Evolutionary conservation across 2,888 invertebrate species (phyloP), one percentile per base, ranked within the genome.

Genomic region (Tethea ocularis): DNA sequence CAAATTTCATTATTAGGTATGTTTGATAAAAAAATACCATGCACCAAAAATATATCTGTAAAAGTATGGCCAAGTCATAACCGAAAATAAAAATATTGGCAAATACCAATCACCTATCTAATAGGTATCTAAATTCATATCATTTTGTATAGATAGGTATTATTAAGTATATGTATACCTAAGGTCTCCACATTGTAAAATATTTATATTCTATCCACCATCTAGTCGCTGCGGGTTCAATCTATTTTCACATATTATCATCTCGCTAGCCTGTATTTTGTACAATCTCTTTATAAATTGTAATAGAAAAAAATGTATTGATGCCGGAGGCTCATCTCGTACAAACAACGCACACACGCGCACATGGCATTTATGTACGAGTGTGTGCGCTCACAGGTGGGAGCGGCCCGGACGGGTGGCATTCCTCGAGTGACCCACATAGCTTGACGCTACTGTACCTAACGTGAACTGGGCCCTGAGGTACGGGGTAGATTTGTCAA

Each of bases 351-450:
- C 67, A 64, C 68, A 71, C 60, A 63, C 61, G 57, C 61, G 63
- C 61, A 60, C 60, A 62, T 57, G 59, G 57, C 17, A 20, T 46
- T 20, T 46, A 20, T 38, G 60, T 62, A 58, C 66, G 62, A 60
- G 60, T 66, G 67, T 63, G 62, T 66, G 65, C 53, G 76, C 69
- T 69, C 75, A 80, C 84, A 86, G 86, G 88, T 88, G 88, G 89
- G 90, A 85, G 89, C 87, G 89, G 91, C 91, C 46, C 81, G 77
- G 88, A 85, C 73, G 71, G 79, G 84, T 87, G 80, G 86, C 92
- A 92, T 92, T 92, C 92, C 87, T 82, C 78, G 71, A 68, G 74
- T 92, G 91, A 91, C 92, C 92, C 88, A 91, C 90, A 90, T 92
- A 85, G 80, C 77, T 78, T 74, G 53, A 59, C 54, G 60, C 68